Evolutionary conservation across 2,113 vertebrate species (phyloP).

Genomic region (Rhinolophus sinicus): DNA sequence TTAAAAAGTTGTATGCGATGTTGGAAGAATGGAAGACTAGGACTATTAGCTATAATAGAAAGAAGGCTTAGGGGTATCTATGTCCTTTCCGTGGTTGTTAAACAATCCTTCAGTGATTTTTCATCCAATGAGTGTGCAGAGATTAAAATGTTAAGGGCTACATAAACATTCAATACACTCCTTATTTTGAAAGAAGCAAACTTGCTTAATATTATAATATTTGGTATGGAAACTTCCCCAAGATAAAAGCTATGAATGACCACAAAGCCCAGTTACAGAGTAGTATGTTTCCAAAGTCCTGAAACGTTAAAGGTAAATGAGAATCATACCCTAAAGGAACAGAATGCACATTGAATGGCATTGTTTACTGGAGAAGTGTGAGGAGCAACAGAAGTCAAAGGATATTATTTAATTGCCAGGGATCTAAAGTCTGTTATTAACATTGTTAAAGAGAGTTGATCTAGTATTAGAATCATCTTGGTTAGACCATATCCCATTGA

Average conservation of each 20-base stretch:
- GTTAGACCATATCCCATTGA: not conserved
- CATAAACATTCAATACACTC: not conserved
- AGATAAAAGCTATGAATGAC: slow-evolving; percentile 28
- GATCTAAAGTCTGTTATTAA: slow-evolving; percentile 46
- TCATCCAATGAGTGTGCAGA: not conserved
- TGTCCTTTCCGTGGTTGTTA: not conserved
- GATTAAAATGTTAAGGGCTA: slow-evolving; percentile 22
- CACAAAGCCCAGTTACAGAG: not conserved
- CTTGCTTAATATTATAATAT: not conserved
- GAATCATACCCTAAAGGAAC: not conserved
- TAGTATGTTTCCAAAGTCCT: slow-evolving; percentile 29
- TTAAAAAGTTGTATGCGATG: not conserved
- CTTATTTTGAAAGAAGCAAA: slow-evolving; percentile 34
- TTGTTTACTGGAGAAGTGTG: not conserved
- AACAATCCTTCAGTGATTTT: not conserved
- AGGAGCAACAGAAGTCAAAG: not conserved
- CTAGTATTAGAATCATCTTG: not conserved
- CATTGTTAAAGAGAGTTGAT: slow-evolving; percentile 32
- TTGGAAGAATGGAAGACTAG: not conserved
- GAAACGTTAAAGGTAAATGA: slow-evolving; percentile 26
- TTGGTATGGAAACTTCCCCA: not conserved
- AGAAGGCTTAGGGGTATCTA: not conserved
- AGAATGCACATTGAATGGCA: not conserved
- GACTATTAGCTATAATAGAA: not conserved
- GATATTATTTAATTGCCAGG: slow-evolving; percentile 32